These are phyloP conservation scores for Agriopis marginaria DNA, from an alignment of 2,888 invertebrate genomes.

Conservation along the genomic window DNA sequence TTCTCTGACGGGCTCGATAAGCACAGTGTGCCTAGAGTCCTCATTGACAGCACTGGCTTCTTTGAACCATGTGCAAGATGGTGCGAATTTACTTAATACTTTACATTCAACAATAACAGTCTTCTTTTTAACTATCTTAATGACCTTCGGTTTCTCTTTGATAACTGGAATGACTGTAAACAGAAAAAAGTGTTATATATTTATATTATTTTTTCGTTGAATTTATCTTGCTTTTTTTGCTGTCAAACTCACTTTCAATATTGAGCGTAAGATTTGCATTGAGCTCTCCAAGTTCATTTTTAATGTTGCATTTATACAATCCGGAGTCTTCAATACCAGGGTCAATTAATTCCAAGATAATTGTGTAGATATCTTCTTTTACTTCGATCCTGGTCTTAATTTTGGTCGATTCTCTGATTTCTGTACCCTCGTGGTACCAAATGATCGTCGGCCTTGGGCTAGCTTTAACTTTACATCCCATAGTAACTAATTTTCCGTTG, in stretches of 20 bases:
- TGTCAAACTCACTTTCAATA: slow-evolving; percentile 94
- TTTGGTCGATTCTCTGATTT: slow-evolving; percentile 93
- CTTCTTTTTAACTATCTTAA: slow-evolving; percentile 96
- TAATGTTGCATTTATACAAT: slow-evolving; percentile 98
- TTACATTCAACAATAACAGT: slow-evolving; percentile 97
- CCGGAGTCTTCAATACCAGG: slow-evolving; percentile 98
- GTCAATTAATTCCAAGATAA: slow-evolving; percentile 94
- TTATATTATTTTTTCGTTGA: not conserved
- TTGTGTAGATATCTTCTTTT: slow-evolving; percentile 93
- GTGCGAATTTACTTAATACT: slow-evolving; percentile 97
- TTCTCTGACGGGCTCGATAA: slow-evolving; percentile 92
- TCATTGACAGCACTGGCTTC: slow-evolving; percentile 92
- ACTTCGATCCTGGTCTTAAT: slow-evolving; percentile 93
- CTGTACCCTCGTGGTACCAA: slow-evolving; percentile 84
- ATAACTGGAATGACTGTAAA: slow-evolving; percentile 95
- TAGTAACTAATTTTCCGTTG: slow-evolving; percentile 81
- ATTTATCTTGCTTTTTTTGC: not conserved
- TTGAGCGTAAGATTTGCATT: slow-evolving; percentile 99
- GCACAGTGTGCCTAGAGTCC: slow-evolving; percentile 91
- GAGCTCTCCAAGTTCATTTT: slow-evolving; percentile 97
- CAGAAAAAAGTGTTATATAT: slow-evolving; percentile 32
- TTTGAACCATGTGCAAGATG: slow-evolving; percentile 97
- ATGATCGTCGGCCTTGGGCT: slow-evolving; percentile 82
- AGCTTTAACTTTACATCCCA: slow-evolving; percentile 84
- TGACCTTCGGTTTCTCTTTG: slow-evolving; percentile 96